Base-by-base conservation (phyloP, 2,113 vertebrate genomes). In the Peromyscus maniculatus region DNA sequence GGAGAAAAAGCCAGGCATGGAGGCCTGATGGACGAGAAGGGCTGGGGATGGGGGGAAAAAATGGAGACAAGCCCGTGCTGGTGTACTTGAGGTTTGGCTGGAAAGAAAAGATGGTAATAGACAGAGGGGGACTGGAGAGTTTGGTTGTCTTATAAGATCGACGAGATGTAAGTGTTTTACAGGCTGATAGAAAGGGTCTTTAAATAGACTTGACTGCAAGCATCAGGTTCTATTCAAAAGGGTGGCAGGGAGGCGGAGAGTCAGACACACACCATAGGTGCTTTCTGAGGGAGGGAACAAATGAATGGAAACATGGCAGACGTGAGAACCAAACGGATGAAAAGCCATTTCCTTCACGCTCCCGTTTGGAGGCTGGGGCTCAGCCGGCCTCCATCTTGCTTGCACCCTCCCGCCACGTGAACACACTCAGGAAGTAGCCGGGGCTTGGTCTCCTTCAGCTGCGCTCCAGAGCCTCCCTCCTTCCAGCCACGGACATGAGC, bases 71-170 rank as follows among this genome's bases (percentile, higher is more conserved):
- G 57, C 21, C 6, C 6, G 11, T 62, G 17, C 21, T n/a, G 3
- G 26, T 66, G 22, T 24, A 43, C 33, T 31, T n/a, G 64, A 78
- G 83, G 7, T 71, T 57, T 67, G 57, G 11, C 80, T 55, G 4
- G 28, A 24, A 93, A 84, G 64, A 92, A 83, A 78, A 75, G 3
- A 80, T 6, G 7, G 28, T 86, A 69, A 62, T 13, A 77, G 36
- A 57, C 49, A 33, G 1, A 84, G 33, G 52, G 39, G 19, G 17
- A 36, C 33, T 21, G 3, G n/a, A 75, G 10, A 5, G 22, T 75
- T 96, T 97, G 66, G 74, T 84, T 89, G 79, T 67, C 39, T 67
- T 72, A 28, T 46, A 39, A 93, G n/a, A 78, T 16, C 24, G 89
- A 78, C 74, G 75, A 94, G 24, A 93, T 5, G 2, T 24, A 5